These are phyloP conservation scores for Tinea trinotella DNA, from an alignment of 2,888 invertebrate genomes.

Conservation along the genomic window DNA sequence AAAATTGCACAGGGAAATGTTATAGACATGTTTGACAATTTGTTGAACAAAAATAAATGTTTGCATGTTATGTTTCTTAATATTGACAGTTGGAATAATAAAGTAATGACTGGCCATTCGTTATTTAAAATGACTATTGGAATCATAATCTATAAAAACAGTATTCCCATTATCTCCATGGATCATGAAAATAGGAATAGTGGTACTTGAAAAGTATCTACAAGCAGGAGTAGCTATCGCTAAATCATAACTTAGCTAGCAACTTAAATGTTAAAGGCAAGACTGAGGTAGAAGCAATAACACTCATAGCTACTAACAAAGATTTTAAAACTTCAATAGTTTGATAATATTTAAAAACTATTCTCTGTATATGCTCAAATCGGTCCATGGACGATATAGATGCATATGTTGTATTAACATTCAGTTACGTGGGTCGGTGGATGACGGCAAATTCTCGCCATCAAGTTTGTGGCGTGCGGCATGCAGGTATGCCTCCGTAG, in stretches of 20 bases:
- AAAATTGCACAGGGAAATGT: too few species aligned
- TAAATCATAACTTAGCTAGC: too few species aligned
- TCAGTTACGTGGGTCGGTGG: conserved; percentile 63
- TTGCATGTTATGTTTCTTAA: too few species aligned
- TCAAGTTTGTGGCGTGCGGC: conserved; percentile 59
- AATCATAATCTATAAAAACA: too few species aligned
- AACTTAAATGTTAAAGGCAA: too few species aligned
- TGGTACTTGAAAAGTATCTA: not conserved
- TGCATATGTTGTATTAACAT: conserved; percentile 65
- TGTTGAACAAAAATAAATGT: too few species aligned
- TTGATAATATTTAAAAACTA: not conserved
- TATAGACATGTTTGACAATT: too few species aligned
- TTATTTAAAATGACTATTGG: too few species aligned
- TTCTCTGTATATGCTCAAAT: not conserved
- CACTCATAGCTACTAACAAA: not conserved
- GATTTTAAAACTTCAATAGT: not conserved
- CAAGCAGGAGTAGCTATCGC: too few species aligned
- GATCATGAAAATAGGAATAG: not conserved
- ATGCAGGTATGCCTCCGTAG: conserved; percentile 57
- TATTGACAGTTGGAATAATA: too few species aligned
- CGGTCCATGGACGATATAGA: conserved; percentile 89
- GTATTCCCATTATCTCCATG: too few species aligned
- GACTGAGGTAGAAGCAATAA: not conserved
- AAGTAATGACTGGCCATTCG: too few species aligned
- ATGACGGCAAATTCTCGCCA: conserved; percentile 62